These are phyloP conservation scores for Keiferia lycopersicella DNA, from an alignment of 2,888 invertebrate species.

Conservation along the genomic window DNA sequence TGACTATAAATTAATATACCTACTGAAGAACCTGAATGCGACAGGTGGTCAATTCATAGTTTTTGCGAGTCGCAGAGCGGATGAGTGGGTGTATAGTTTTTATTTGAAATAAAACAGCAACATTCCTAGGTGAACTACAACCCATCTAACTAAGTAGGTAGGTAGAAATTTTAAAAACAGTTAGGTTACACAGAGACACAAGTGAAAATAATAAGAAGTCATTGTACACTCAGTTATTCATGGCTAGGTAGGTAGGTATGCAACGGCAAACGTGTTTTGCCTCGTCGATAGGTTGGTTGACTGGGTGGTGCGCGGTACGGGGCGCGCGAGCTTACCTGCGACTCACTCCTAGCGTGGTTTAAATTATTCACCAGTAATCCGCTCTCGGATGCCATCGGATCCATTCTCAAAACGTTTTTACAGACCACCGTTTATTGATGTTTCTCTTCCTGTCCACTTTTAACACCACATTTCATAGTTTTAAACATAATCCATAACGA, in stretches of 20 bases:
- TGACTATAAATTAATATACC: too few relatives aligned
- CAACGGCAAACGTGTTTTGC: constrained; percentile 74
- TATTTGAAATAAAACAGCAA: too few relatives aligned
- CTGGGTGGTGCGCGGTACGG: constrained; percentile 32
- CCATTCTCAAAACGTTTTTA: constrained; percentile 71
- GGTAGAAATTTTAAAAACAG: too few relatives aligned
- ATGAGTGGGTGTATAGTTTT: too few relatives aligned
- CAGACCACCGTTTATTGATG: constrained; percentile 41
- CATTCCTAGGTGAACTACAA: too few relatives aligned
- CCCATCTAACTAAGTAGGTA: not conserved
- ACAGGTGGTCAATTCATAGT: not conserved
- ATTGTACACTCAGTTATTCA: constrained; percentile 19
- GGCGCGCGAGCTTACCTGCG: constrained; percentile 70
- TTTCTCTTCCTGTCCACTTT: not conserved
- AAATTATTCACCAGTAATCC: constrained; percentile 77
- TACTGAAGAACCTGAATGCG: not conserved
- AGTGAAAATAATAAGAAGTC: constrained; percentile 16
- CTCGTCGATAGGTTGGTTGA: constrained; percentile 62
- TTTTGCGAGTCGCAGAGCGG: too few relatives aligned
- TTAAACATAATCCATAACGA: constrained; percentile 39
- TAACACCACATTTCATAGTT: constrained; percentile 42
- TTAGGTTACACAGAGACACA: not conserved
- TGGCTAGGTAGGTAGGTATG: constrained; percentile 49
- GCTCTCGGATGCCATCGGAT: constrained; percentile 74
- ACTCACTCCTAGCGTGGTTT: constrained; percentile 76